Evolutionary conservation across 2,113 vertebrate genomes (phyloP), one percentile per base, ranked within the genome.

Genomic region (Oncorhynchus gorbuscha): DNA sequence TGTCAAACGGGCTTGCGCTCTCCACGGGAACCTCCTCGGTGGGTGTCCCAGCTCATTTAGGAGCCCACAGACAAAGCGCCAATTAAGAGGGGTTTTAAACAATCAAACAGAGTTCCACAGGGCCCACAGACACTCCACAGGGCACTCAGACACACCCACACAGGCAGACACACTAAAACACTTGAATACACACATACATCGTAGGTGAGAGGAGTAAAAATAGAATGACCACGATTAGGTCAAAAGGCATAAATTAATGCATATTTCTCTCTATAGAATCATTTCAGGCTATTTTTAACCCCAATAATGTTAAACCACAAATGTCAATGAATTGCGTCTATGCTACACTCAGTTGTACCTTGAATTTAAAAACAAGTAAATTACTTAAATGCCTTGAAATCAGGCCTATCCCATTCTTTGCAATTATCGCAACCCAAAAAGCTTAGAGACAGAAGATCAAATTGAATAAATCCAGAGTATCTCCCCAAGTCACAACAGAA

Each of bases 41-140:
- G 91, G 91, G 92, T 92, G 92, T 92, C 91, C 92, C 88, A 86
- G 91, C 90, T 93, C 91, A 93, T 94, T 93, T 93, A 92, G 90
- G 90, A 90, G 89, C n/a, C 75, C 74, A 74, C 88, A 94, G 93
- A 94, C 92, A 93, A 94, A 94, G 92, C 93, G 83, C 91, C 92
- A 94, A 94, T 94, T 93, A 94, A 93, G 90, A 88, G 79, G 87
- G 87, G 89, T 89, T 94, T 93, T 94, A 93, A 93, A 94, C 92
- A 93, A 93, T 92, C 90, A 92, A 92, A 93, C 90, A 85, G 87
- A 90, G 86, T 88, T 92, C 91, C 90, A 90, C 84, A 74, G 90
- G 90, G 92, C 86, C 82, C 82, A 74, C 73, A 91, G 90, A 92
- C 90, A 89, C 90, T 89, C 89, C 87, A 85, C 89, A 86, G 92